Base-by-base conservation (phyloP, 2,113 vertebrate genomes). In the Castor canadensis region DNA sequence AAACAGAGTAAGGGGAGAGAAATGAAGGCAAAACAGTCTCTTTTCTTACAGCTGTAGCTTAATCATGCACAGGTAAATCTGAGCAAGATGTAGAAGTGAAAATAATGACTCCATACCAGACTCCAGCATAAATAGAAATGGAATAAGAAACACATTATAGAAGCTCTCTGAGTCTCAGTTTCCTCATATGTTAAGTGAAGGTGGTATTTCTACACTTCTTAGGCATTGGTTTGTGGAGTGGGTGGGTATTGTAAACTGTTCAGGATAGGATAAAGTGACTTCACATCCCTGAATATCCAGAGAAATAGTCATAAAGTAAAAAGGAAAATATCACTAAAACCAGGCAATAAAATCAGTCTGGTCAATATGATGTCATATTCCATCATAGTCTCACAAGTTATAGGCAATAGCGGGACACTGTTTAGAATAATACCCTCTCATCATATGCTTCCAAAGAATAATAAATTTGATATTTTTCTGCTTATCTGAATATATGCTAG, bases 401-500 rank as follows among this genome's bases (percentile, higher is more conserved):
- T 92, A 93, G 95, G 54, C 89, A 93, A 81, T 30, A 47, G 35
- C 60, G 58, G 6, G 58, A 47, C 6, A 60, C 32, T 38, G 45
- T 17, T 82, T 82, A 69, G 32, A n/a, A 95, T 85, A 89, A 97
- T 97, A 97, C 95, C 64, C 94, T 94, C 84, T 52, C 40, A 89
- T 79, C 60, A 47, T 93, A 95, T 95, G 81, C 94, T 91, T 58
- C 45, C 38, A 3, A 43, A 82, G 8, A 95, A 73, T 85, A 26
- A 43, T 62, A 76, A 92, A 77, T 12, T 58, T 79, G 16, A 6
- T 54, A 43, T 54, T 56, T 73, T 94, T 71, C 49, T 80, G 20
- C 16, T 96, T 80, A 45, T 75, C 45, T 75, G 32, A 75, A 62
- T 60, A 87, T 71, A 16, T 71, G 66, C 17, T 89, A 49, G 72